Evolutionary conservation across 2,888 invertebrate genomes (phyloP), one percentile per base, ranked within the genome.

Genomic region (Dryobota labecula): DNA sequence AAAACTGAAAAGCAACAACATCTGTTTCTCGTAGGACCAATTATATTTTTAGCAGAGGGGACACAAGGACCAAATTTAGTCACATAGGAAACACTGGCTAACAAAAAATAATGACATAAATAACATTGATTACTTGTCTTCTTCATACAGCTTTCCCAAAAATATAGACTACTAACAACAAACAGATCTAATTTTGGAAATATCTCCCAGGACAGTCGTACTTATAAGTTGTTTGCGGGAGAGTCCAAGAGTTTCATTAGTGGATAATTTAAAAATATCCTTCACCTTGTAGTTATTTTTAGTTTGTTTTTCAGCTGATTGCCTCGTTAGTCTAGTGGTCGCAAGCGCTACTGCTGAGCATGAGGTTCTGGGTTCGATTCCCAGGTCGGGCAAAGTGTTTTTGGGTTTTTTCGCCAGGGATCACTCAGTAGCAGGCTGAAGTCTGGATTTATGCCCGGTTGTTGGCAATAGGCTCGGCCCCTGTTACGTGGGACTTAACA

Each of bases 141-240:
- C 5, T 51, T 27, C 36, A 13, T 5, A 2, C 36, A 20, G 20
- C 6, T 36, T 3, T 9, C 1, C 7, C 13, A 36, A 36, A 36
- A 64, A 7, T 20, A 27, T 13, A 27, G 3, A 43, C 15, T 27
- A 9, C 43, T 38, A 24, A 70, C 18, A 6, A 38, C 6, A 27
- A 51, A 57, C 41, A 41, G 20, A 45, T 49, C 33, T 57, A 74
- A 27, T 49, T 49, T 49, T 74, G 18, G 56, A 69, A 57, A 66
- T 20, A 65, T 57, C 66, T 56, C 67, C 67, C 76, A 51, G 15
- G 56, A 30, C 20, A 56, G 33, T 36, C 11, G 5, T 43, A 41
- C 13, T 43, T 56, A 8, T 13, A 53, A 7, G 15, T 11, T 43
- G 27, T 43, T 51, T 49, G 76, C 66, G 49, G 73, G 76, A 75